phyloP scores from a whole-genome alignment of 2,113 vertebrate genomes.

The Pollachius pollachius region DNA sequence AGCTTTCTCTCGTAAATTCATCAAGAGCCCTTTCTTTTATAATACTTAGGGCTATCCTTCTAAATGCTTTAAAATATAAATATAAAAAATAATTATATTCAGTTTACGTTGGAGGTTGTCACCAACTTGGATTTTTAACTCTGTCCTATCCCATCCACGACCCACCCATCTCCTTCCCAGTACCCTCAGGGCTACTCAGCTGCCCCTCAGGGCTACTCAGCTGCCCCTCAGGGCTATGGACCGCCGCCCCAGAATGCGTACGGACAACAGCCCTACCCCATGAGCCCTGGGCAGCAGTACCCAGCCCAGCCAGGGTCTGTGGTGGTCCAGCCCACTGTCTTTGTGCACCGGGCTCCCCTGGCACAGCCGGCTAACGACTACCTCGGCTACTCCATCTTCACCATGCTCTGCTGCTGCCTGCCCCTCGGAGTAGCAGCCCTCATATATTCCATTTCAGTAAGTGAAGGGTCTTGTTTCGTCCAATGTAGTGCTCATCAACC shows the following conservation, averaged over 20 bases:
- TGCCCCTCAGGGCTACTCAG: too few species aligned
- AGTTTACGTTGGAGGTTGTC: too few species aligned
- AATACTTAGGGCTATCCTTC: too few species aligned
- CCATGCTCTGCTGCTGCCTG: constrained; percentile 76
- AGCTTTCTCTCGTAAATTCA: too few species aligned
- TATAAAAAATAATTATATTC: too few species aligned
- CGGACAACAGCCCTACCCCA: too few species aligned
- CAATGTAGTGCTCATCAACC: background rate
- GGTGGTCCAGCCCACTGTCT: constrained; percentile 55
- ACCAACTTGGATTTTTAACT: too few species aligned
- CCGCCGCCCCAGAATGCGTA: too few species aligned
- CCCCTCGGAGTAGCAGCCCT: constrained; percentile 74
- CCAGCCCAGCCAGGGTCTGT: background rate
- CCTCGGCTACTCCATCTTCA: constrained; percentile 77
- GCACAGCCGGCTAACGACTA: constrained; percentile 60
- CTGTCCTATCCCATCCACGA: background rate
- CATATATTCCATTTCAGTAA: constrained; percentile 70
- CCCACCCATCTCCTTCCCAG: background rate
- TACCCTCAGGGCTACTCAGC: too few species aligned
- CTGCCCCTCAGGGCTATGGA: too few species aligned
- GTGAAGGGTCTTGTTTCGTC: constrained; percentile 13
- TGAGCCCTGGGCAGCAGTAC: background rate
- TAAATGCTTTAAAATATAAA: too few species aligned
- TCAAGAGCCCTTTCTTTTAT: too few species aligned
- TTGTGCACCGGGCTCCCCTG: constrained; percentile 41